Evolutionary conservation across 2,113 vertebrate species (phyloP).

Genomic region (Okapia johnstoni): DNA sequence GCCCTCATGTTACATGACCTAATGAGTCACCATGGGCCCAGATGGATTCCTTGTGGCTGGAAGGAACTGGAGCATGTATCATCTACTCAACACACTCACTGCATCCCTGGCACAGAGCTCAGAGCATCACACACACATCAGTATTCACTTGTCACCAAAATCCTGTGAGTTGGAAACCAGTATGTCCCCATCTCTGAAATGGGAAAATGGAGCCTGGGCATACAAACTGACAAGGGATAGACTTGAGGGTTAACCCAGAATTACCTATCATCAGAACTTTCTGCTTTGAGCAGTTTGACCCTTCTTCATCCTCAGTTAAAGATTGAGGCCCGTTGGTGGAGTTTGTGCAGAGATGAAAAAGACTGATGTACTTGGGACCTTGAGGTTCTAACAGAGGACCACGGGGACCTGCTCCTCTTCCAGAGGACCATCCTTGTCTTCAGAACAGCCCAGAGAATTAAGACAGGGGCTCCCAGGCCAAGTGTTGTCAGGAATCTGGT

Average conservation of each 20-base stretch:
- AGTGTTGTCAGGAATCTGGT: not conserved
- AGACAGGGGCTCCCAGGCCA: not conserved
- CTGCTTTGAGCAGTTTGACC: not conserved
- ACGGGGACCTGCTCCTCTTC: rapidly evolving
- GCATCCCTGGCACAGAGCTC: not conserved
- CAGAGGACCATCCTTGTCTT: not conserved
- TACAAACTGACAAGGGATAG: not conserved
- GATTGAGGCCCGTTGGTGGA: not conserved
- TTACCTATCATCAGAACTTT: not conserved
- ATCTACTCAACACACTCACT: not conserved
- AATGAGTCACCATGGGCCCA: not conserved
- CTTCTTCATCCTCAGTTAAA: not conserved
- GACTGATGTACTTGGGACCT: rapidly evolving
- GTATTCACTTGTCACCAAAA: not conserved
- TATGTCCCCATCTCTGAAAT: not conserved
- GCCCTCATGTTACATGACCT: not conserved
- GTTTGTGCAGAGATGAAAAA: not conserved
- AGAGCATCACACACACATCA: not conserved
- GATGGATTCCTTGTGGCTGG: not conserved
- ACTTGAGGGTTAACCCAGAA: not conserved
- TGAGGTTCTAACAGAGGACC: not conserved
- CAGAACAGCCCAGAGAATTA: not conserved
- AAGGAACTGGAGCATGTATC: not conserved
- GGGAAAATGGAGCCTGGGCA: not conserved
- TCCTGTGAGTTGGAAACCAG: not conserved